A percentile compares a stretch with the other conserved stretches of the same genome.
These are phyloP conservation scores for Oedothorax gibbosus DNA, from an alignment of 1,140 invertebrate genomes.

Conservation along the genomic window DNA sequence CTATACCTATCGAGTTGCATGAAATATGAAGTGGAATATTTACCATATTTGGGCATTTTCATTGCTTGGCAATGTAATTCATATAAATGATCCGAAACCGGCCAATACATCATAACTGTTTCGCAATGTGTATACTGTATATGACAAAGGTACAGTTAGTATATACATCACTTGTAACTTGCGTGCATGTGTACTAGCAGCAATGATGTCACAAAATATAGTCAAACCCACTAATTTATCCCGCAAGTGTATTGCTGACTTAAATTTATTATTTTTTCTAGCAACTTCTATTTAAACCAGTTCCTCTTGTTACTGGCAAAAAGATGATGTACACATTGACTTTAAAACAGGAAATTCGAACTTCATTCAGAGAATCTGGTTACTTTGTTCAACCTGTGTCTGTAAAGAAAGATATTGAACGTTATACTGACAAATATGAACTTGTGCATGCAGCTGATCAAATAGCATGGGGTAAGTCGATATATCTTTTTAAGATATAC, in stretches of 20 bases:
- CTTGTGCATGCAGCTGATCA: constrained; percentile 61
- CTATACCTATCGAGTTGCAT: too few species aligned
- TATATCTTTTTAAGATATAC: constrained; percentile 67
- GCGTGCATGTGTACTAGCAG: too few species aligned
- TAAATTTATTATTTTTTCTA: constrained; percentile 19
- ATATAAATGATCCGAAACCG: too few species aligned
- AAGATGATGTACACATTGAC: constrained; percentile 72
- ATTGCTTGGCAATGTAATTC: too few species aligned
- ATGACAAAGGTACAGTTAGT: too few species aligned
- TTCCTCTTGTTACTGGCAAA: constrained; percentile 70
- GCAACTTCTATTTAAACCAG: constrained; percentile 69
- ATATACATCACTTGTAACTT: too few species aligned
- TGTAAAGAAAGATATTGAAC: constrained; percentile 74
- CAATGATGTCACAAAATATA: too few species aligned
- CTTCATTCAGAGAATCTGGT: constrained; percentile 72
- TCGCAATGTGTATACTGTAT: too few species aligned
- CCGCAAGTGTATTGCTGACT: background rate
- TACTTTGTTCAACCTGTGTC: constrained; percentile 70
- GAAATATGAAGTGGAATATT: too few species aligned
- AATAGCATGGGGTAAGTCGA: constrained; percentile 68
- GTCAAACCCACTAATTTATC: too few species aligned
- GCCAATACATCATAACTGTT: too few species aligned
- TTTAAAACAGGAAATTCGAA: constrained; percentile 74
- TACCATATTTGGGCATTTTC: too few species aligned
- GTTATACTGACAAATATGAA: constrained; percentile 77